phyloP scores from a whole-genome alignment of 2,797 vertebrate species.

The Chiloscyllium punctatum region DNA sequence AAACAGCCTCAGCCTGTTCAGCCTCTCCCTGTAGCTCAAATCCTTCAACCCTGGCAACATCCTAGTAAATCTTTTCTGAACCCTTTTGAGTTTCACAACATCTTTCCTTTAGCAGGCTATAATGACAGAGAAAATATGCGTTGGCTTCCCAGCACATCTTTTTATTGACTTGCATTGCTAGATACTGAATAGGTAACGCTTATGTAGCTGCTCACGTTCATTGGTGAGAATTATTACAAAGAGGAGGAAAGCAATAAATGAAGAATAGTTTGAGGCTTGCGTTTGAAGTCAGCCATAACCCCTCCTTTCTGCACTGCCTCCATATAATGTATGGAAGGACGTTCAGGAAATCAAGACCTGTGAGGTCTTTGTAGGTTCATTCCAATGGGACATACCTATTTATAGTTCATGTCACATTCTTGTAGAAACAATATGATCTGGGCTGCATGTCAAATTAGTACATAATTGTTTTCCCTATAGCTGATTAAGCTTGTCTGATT shows the following conservation, averaged over 20 bases:
- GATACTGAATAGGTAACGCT: not conserved
- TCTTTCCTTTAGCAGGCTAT: too few relatives aligned
- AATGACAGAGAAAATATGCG: too few relatives aligned
- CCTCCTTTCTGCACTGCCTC: not conserved
- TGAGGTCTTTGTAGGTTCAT: not conserved
- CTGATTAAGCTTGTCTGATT: too few relatives aligned
- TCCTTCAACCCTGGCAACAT: too few relatives aligned
- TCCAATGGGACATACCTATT: not conserved
- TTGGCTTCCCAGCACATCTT: not conserved
- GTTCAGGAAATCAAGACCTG: not conserved
- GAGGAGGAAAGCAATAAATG: not conserved
- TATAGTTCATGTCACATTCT: not conserved
- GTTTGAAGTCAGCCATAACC: not conserved
- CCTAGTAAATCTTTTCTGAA: too few relatives aligned
- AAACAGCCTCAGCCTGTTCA: too few relatives aligned
- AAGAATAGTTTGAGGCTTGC: not conserved
- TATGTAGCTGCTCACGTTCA: not conserved
- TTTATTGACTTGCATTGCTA: not conserved
- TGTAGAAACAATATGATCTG: not conserved
- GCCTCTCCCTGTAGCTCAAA: too few relatives aligned
- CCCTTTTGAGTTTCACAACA: too few relatives aligned
- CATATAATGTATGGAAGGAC: not conserved
- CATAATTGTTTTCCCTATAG: not conserved
- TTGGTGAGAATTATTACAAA: not conserved
- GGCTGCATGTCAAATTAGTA: not conserved